phyloP scores from a whole-genome alignment of 2,888 invertebrate species.

The Chrysotoxum bicinctum region DNA sequence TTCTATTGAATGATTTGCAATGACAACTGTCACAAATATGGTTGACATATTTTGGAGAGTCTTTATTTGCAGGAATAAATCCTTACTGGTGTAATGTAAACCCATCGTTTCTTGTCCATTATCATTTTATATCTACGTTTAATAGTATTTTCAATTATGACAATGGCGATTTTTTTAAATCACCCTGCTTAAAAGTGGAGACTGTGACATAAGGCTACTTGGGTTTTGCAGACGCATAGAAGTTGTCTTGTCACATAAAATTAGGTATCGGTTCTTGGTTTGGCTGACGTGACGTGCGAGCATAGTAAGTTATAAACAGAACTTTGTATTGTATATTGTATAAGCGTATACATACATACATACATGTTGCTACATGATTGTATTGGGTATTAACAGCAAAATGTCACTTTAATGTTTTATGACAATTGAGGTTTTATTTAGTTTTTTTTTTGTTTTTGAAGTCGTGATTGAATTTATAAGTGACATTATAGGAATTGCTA shows the following conservation, averaged over 20 bases:
- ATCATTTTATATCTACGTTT: neutral
- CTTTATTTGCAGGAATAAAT: too few relatives aligned
- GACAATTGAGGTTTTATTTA: slow-evolving; percentile 2
- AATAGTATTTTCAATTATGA: neutral
- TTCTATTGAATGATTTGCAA: neutral
- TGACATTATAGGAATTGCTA: neutral
- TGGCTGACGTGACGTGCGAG: slow-evolving; percentile 32
- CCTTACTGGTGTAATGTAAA: too few relatives aligned
- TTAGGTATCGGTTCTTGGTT: slow-evolving; percentile 21
- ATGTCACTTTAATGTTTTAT: slow-evolving; percentile 33
- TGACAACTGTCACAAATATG: neutral
- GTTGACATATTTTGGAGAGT: neutral
- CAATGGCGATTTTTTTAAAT: neutral
- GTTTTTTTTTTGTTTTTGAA: neutral
- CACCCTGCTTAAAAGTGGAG: neutral
- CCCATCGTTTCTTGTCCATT: too few relatives aligned
- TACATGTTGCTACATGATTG: slow-evolving; percentile 11
- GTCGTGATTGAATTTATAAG: slow-evolving; percentile 15
- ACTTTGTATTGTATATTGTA: slow-evolving; percentile 6
- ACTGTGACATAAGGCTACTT: neutral
- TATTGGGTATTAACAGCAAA: slow-evolving; percentile 10
- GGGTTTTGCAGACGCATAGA: slow-evolving; percentile 2
- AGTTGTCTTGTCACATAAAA: slow-evolving; percentile 61
- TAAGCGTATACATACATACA: neutral
- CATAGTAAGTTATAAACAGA: slow-evolving; percentile 43